These are phyloP conservation scores for Cryptotis parvus DNA, from an alignment of 2,113 vertebrate species.

Conservation along the genomic window DNA sequence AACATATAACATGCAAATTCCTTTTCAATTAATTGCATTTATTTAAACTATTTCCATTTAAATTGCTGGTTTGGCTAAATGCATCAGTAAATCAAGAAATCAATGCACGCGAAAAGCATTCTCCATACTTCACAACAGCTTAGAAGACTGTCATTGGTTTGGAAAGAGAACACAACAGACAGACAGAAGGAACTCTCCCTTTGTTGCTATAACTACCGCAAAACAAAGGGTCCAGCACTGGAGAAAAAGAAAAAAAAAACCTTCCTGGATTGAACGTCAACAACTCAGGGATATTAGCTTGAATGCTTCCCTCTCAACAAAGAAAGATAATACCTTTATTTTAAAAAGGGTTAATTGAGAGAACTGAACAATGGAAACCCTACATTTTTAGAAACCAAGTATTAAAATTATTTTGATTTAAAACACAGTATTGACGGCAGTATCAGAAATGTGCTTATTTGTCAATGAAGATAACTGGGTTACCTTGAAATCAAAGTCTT, in stretches of 20 bases:
- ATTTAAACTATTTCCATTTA: conserved; percentile 63
- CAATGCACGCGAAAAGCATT: conserved; percentile 49
- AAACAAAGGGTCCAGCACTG: conserved; percentile 75
- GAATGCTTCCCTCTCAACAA: conserved; percentile 38
- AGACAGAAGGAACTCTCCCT: conserved; percentile 78
- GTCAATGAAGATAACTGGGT: background rate
- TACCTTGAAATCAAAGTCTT: background rate
- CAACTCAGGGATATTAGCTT: conserved; percentile 48
- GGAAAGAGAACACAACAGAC: conserved; percentile 67
- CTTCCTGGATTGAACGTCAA: conserved; percentile 43
- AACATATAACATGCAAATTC: conserved; percentile 49
- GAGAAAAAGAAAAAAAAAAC: background rate
- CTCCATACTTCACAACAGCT: conserved; percentile 32
- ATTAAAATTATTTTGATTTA: conserved; percentile 47
- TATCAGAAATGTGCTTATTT: conserved; percentile 15
- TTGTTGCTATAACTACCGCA: conserved; percentile 73
- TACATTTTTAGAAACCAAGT: background rate
- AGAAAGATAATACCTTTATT: conserved; percentile 51
- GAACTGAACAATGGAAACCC: conserved; percentile 36
- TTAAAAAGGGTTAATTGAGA: background rate
- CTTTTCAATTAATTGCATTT: conserved; percentile 70
- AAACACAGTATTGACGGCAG: conserved; percentile 2
- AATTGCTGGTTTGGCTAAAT: conserved; percentile 62
- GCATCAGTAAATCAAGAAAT: conserved; percentile 65
- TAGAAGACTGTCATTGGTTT: conserved; percentile 67